phyloP scores from a whole-genome alignment of 1,140 invertebrate genomes.

The Phenacoccus solenopsis region DNA sequence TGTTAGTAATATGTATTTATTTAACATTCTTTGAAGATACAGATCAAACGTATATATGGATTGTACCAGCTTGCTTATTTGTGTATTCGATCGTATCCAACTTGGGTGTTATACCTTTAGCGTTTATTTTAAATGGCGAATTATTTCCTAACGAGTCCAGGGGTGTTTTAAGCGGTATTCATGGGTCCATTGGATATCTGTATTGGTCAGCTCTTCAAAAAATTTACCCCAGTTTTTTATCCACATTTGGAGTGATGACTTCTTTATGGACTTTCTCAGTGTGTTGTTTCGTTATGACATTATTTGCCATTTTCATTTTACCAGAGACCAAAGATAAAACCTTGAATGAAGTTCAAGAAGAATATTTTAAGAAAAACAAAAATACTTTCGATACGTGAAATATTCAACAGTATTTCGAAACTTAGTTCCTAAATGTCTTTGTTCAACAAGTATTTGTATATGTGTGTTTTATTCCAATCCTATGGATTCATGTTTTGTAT shows the following conservation, averaged over 20 bases:
- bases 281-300: slow-evolving; percentile 31
- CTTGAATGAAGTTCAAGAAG: slow-evolving; percentile 52
- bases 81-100: slow-evolving; percentile 53
- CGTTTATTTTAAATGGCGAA: slow-evolving; percentile 60
- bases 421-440: no score
- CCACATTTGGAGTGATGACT: neutral
- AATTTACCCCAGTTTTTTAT: neutral
- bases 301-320: slow-evolving; percentile 46
- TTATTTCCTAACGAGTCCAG: slow-evolving; percentile 51
- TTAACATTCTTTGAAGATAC: slow-evolving; percentile 30
- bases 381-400: no score
- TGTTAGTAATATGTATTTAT: slow-evolving; percentile 28
- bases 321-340: slow-evolving; percentile 70
- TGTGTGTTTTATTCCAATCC: no score
- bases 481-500: no score
- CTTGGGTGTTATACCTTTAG: slow-evolving; percentile 55
- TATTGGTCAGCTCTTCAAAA: neutral
- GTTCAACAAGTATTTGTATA: no score
- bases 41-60: slow-evolving; percentile 31
- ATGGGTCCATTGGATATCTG: neutral
- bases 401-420: no score
- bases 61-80: slow-evolving; percentile 39
- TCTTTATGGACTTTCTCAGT: neutral
- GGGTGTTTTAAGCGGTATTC: slow-evolving; percentile 30
- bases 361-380: neutral